Evolutionary conservation across 2,888 invertebrate genomes (phyloP).

Genomic region (Oxyteleia sp.): DNA sequence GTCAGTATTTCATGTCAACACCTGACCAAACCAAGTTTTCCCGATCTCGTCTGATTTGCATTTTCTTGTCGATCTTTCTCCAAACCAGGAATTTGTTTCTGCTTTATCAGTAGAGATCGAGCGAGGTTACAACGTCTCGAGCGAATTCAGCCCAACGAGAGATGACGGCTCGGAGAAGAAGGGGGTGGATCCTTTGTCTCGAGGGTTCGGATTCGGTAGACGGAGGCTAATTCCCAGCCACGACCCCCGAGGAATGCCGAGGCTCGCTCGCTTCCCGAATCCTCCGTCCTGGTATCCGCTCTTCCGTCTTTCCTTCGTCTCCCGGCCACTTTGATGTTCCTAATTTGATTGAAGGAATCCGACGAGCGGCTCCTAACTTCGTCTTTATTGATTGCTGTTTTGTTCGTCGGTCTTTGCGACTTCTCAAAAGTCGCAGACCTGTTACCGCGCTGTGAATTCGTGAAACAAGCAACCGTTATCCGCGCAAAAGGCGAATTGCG

Average conservation of each 20-base stretch:
- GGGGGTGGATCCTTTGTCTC: conserved; percentile 83
- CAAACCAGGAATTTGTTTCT: conserved; percentile 14
- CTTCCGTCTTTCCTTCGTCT: conserved; percentile 81
- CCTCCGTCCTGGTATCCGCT: conserved; percentile 72
- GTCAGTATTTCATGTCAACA: too few relatives aligned
- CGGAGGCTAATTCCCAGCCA: conserved; percentile 87
- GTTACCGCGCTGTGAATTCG: conserved; percentile 48
- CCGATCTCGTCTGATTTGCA: too few relatives aligned
- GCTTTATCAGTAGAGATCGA: too few relatives aligned
- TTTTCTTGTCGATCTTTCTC: too few relatives aligned
- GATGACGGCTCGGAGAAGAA: conserved; percentile 29
- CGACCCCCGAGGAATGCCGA: conserved; percentile 83
- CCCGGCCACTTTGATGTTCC: conserved; percentile 87
- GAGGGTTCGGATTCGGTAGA: conserved; percentile 84
- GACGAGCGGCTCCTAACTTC: conserved; percentile 84
- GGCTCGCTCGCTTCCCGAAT: conserved; percentile 53
- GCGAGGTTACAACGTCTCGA: too few relatives aligned
- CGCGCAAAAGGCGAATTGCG: conserved; percentile 24
- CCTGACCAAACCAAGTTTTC: too few relatives aligned
- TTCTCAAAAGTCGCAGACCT: conserved; percentile 67
- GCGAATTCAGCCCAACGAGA: conserved; percentile 7
- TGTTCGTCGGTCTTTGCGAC: conserved; percentile 76
- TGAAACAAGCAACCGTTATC: conserved; percentile 44
- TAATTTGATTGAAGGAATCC: conserved; percentile 88
- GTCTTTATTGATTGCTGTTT: conserved; percentile 87